Percentiles rank a stretch among this genome's conserved stretches.
Evolutionary conservation across 2,113 vertebrate species (phyloP).

Genomic region (Psittacara wagleri): DNA sequence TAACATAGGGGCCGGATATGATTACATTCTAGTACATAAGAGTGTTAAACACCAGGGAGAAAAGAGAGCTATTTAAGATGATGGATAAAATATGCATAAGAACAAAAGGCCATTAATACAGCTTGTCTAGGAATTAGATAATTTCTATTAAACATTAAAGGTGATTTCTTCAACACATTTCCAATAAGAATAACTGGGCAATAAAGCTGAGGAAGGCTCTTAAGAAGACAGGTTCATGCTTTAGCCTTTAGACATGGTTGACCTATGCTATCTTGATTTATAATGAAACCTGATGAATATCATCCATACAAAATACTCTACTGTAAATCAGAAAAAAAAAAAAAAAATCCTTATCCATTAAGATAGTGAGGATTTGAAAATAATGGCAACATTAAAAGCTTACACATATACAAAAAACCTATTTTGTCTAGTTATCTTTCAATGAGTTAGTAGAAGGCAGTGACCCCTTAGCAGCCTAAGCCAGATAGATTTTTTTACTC

Average conservation of each 20-base stretch:
- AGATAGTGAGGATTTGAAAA: not conserved
- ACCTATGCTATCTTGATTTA: not conserved
- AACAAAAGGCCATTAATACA: not conserved
- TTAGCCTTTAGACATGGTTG: not conserved
- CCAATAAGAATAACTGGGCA: not conserved
- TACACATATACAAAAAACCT: not conserved
- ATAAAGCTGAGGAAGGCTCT: not conserved
- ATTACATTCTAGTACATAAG: not conserved
- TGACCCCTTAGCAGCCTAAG: not conserved
- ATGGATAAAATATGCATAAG: not conserved
- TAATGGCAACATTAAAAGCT: not conserved
- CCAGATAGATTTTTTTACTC: not conserved
- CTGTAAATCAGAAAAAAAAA: not conserved
- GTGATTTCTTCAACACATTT: not conserved
- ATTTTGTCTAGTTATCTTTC: not conserved
- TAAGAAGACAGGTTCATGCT: not conserved
- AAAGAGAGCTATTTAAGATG: not conserved
- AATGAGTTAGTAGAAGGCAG: not conserved
- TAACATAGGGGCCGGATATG: not conserved
- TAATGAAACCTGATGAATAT: not conserved
- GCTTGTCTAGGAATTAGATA: not conserved
- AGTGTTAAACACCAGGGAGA: not conserved
- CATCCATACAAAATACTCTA: not conserved
- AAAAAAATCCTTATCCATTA: not conserved
- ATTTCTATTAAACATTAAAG: not conserved